phyloP scores from a whole-genome alignment of 1,140 invertebrate species.

The Andrena cerasifolii region DNA sequence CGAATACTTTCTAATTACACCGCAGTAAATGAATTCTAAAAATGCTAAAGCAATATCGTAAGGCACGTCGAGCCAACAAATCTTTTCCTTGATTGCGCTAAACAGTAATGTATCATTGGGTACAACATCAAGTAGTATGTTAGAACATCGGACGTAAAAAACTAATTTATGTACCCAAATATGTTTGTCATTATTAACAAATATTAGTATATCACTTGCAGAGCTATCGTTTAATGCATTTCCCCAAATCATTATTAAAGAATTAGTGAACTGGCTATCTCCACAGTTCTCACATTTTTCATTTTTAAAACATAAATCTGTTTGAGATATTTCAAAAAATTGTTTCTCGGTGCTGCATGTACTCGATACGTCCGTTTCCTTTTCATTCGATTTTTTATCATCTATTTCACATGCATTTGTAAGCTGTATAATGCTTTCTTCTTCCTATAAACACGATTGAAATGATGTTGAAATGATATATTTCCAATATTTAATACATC shows the following conservation, averaged over 20 bases:
- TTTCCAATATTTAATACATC: neutral
- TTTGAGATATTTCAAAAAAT: neutral
- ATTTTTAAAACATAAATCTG: constrained; percentile 4
- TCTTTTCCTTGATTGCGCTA: constrained; percentile 68
- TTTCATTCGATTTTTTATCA: neutral
- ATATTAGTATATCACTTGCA: constrained; percentile 79
- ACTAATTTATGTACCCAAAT: constrained; percentile 80
- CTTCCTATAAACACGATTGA: constrained; percentile 30
- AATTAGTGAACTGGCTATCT: constrained; percentile 55
- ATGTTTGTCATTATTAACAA: constrained; percentile 71
- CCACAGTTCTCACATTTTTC: constrained; percentile 27
- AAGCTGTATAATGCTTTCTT: constrained; percentile 14
- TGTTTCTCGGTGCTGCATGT: neutral
- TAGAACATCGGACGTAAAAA: constrained; percentile 76
- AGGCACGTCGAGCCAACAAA: constrained; percentile 71
- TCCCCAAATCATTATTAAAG: constrained; percentile 71
- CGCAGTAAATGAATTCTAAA: constrained; percentile 80
- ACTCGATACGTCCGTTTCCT: neutral
- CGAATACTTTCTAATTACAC: constrained; percentile 67
- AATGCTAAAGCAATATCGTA: constrained; percentile 75
- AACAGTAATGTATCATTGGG: constrained; percentile 60
- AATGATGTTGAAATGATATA: neutral
- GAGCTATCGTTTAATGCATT: constrained; percentile 75
- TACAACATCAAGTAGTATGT: constrained; percentile 75
- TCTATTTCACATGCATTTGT: neutral